A percentile compares a stretch with the other conserved stretches of the same genome.
phyloP scores from a whole-genome alignment of 1,140 invertebrate genomes.

The Oedothorax gibbosus region DNA sequence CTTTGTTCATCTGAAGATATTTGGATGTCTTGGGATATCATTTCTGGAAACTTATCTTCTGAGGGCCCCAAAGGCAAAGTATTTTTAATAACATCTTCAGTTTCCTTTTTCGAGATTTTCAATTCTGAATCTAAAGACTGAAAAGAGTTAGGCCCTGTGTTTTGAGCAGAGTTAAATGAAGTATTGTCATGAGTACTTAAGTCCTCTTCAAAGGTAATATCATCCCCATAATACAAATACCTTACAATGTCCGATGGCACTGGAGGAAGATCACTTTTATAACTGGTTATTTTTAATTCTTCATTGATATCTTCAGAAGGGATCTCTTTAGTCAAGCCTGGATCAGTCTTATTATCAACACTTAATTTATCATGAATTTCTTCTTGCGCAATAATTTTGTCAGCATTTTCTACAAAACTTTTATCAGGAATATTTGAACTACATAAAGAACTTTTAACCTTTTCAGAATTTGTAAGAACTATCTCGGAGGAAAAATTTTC shows the following conservation, averaged over 20 bases:
- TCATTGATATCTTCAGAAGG: no score
- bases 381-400: conserved; percentile 10
- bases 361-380: not conserved
- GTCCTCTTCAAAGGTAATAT: conserved; percentile 36
- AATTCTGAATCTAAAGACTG: not conserved
- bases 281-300: not conserved
- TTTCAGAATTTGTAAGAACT: not conserved
- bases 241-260: conserved; percentile 52
- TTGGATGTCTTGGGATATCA: not conserved
- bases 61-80: no score
- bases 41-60: not conserved
- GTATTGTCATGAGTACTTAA: not conserved
- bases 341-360: not conserved
- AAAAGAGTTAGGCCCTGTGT: not conserved
- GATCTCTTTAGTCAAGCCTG: not conserved
- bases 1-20: not conserved
- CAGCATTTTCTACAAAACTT: not conserved
- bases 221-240: conserved; percentile 58
- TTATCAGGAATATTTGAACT: not conserved
- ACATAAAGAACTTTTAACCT: not conserved
- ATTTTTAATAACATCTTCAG: not conserved
- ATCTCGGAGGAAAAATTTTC: conserved; percentile 3
- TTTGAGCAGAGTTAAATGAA: not conserved
- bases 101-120: no score
- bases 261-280: conserved; percentile 2